Evolutionary conservation across 2,113 vertebrate species (phyloP).

Genomic region (Hipposideros armiger): DNA sequence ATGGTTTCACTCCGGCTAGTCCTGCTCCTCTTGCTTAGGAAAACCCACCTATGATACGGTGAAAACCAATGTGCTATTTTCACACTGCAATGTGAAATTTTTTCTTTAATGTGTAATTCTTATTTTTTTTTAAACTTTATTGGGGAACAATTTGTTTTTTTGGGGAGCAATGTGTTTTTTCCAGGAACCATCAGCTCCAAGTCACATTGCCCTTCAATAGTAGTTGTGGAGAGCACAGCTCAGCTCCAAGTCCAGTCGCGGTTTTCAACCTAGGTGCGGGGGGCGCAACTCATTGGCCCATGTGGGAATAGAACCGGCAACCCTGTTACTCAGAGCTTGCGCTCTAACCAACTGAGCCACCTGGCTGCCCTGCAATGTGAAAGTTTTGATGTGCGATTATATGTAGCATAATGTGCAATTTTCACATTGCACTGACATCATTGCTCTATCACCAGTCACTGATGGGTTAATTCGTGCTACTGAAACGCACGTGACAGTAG

Average conservation of each 20-base stretch:
- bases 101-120: not conserved
- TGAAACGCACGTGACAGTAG: not conserved
- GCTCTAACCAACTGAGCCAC: too few species aligned
- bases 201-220: too few species aligned
- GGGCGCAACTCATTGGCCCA: too few species aligned
- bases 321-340: too few species aligned
- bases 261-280: too few species aligned
- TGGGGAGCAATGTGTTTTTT: too few species aligned
- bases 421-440: not conserved
- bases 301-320: too few species aligned
- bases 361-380: not conserved
- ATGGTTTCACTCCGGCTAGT: not conserved
- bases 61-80: not conserved
- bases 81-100: not conserved
- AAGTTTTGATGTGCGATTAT: not conserved
- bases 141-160: too few species aligned
- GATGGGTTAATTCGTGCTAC: not conserved
- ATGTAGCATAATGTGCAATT: not conserved
- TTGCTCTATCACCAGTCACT: not conserved
- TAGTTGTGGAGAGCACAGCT: too few species aligned
- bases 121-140: too few species aligned
- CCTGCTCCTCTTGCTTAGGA: not conserved
- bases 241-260: too few species aligned
- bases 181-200: too few species aligned
- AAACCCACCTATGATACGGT: not conserved